Base-by-base conservation (phyloP, 2,113 vertebrate species). In the Chiloscyllium plagiosum region DNA sequence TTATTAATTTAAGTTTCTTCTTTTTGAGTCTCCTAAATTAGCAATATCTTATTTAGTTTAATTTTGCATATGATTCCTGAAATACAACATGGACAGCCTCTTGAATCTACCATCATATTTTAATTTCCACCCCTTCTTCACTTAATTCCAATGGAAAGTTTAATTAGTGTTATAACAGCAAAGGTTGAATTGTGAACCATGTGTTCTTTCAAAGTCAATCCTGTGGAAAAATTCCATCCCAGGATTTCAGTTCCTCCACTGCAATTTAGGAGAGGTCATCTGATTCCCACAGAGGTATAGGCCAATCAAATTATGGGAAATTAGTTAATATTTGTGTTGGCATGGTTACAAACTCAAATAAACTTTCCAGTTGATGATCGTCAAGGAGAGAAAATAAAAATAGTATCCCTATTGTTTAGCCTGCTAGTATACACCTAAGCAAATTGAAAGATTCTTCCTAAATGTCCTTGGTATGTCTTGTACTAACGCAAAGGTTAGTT, bases 281-380 rank as follows among this genome's bases (percentile, higher is more conserved):
- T 95, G 93, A 72, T 72, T 95, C 89, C 89, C 89, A 93, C 89
- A 93, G 61, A 93, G 19, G 20, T 17, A 68, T n/a, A 93, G 4
- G 19, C 89, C 89, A 93, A 93, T 93, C 89, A 93, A 93, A 93
- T 93, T 37, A 37, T 37, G 37, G 61, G 89, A n/a, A 93, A 93
- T 93, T 37, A 93, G 61, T 93, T 93, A 66, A 93, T 93, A 93
- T 93, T 93, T 93, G 56, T 19, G 8, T 93, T 93, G 89, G 56
- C 89, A 93, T 93, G 61, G 61, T 47, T 68, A 66, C 61, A 93
- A 37, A 66, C 17, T 66, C 29, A 93, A 66, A 93, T 66, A 33
- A 93, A 19, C 87, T 92, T 92, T 92, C 87, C 87, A 92, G 4
- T 65, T 65, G 33, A 93, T 37, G 15, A 93, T 93, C 20, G 65